Conservation (phyloP, 2,888 invertebrate species). For the Acrobasis suavella region DNA sequence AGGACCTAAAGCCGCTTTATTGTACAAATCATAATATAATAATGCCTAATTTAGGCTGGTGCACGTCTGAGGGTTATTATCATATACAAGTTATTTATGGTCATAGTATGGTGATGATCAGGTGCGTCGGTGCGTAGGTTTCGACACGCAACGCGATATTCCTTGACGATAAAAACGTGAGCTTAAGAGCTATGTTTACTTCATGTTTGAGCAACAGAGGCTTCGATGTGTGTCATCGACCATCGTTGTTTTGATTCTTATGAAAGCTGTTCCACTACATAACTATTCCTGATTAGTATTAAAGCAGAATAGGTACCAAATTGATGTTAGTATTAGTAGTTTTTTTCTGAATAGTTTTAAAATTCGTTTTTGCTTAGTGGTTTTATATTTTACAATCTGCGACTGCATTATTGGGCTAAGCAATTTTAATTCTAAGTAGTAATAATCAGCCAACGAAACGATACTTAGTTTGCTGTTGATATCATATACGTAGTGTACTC, state of each 20-base stretch:
- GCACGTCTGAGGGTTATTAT: not conserved
- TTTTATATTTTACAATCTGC: too few relatives aligned
- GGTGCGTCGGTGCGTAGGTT: slow-evolving; percentile 3
- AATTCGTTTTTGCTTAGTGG: too few relatives aligned
- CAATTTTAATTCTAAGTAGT: too few relatives aligned
- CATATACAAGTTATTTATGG: slow-evolving; percentile 1
- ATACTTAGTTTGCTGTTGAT: too few relatives aligned
- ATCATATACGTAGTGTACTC: too few relatives aligned
- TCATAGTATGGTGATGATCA: not conserved
- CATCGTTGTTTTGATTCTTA: not conserved
- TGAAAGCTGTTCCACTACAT: not conserved
- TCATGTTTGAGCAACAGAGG: not conserved
- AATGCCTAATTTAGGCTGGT: not conserved
- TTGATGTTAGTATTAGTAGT: too few relatives aligned
- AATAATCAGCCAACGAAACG: too few relatives aligned
- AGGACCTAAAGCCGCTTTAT: too few relatives aligned
- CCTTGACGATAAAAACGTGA: not conserved
- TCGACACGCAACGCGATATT: not conserved
- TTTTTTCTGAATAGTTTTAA: too few relatives aligned
- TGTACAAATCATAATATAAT: not conserved
- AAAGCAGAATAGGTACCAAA: too few relatives aligned
- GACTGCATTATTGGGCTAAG: too few relatives aligned
- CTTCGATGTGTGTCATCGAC: not conserved
- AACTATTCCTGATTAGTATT: not conserved
- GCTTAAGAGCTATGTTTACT: not conserved